phyloP scores from a whole-genome alignment of 2,797 vertebrate genomes.

The Rhyacichthys aspro region DNA sequence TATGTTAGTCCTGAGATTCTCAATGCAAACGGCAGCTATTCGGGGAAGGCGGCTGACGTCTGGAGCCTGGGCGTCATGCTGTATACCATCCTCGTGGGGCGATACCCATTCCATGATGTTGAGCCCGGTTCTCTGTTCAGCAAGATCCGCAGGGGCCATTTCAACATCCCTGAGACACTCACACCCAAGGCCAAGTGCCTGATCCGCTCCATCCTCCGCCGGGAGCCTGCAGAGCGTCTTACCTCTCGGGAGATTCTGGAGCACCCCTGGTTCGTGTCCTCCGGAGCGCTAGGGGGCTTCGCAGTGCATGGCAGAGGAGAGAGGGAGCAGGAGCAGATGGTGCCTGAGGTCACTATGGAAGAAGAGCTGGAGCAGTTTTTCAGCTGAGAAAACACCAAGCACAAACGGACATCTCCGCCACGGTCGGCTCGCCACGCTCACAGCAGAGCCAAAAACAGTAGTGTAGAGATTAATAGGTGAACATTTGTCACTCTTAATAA shows the following conservation, averaged over 20 bases:
- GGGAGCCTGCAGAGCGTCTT: slow-evolving; percentile 96
- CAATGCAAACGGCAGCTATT: slow-evolving; percentile 97
- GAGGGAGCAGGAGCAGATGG: slow-evolving; percentile 94
- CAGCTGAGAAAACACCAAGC: slow-evolving; percentile 87
- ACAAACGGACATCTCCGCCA: slow-evolving; percentile 67
- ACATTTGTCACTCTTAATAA: slow-evolving; percentile 80
- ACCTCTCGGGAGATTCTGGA: slow-evolving; percentile 97
- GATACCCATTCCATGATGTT: slow-evolving; percentile 98
- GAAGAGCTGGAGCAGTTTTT: slow-evolving; percentile 98
- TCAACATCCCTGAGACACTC: slow-evolving; percentile 98
- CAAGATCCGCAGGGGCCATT: slow-evolving; percentile 98
- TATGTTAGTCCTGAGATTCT: slow-evolving; percentile 99
- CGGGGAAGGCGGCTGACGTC: slow-evolving; percentile 97
- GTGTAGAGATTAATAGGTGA: slow-evolving; percentile 77
- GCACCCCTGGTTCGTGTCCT: slow-evolving; percentile 94
- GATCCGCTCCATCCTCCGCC: slow-evolving; percentile 96
- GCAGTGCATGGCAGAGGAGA: slow-evolving; percentile 83
- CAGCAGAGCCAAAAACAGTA: slow-evolving; percentile 67
- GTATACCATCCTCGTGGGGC: slow-evolving; percentile 98
- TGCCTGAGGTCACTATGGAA: slow-evolving; percentile 98
- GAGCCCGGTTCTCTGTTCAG: slow-evolving; percentile 98
- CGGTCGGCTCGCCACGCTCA: slow-evolving; percentile 57
- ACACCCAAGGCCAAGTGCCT: slow-evolving; percentile 99
- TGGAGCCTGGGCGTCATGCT: slow-evolving; percentile 99
- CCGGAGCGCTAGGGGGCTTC: slow-evolving; percentile 83